Conservation (phyloP, 1,140 invertebrate species). For the Lepidotrigona ventralis region DNA sequence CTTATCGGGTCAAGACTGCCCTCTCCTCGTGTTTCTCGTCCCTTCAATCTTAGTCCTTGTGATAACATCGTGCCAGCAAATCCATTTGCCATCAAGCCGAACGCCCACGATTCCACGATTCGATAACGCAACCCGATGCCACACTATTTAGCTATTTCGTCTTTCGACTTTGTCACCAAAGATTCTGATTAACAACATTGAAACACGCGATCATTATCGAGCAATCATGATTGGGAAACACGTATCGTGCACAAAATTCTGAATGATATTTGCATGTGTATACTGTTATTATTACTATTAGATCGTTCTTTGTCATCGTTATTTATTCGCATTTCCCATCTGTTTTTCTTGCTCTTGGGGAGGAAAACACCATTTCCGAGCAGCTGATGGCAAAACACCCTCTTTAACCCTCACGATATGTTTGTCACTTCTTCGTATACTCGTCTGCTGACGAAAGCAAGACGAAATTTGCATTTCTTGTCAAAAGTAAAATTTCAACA, state of each 20-base stretch:
- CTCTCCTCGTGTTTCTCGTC: conserved; percentile 14
- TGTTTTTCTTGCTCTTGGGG: neutral
- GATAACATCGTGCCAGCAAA: conserved; percentile 29
- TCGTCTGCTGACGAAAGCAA: no score
- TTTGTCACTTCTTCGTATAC: no score
- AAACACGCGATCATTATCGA: neutral
- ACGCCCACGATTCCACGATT: neutral
- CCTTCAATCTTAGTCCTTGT: conserved; percentile 35
- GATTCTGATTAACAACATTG: neutral
- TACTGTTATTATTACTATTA: neutral
- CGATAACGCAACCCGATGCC: conserved; percentile 11
- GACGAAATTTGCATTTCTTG: no score
- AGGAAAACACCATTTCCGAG: no score
- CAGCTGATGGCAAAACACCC: no score
- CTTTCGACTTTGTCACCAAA: no score
- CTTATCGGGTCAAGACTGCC: conserved; percentile 35
- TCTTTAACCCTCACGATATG: no score
- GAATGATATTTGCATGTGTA: neutral
- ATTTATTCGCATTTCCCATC: neutral
- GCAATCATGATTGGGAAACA: neutral
- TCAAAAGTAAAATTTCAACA: no score
- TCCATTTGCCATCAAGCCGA: conserved; percentile 29
- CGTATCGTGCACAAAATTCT: neutral
- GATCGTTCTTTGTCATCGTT: neutral
- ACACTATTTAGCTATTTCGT: no score